Base-by-base conservation (phyloP, 1,140 invertebrate species). In the Lepidurus packardi region DNA sequence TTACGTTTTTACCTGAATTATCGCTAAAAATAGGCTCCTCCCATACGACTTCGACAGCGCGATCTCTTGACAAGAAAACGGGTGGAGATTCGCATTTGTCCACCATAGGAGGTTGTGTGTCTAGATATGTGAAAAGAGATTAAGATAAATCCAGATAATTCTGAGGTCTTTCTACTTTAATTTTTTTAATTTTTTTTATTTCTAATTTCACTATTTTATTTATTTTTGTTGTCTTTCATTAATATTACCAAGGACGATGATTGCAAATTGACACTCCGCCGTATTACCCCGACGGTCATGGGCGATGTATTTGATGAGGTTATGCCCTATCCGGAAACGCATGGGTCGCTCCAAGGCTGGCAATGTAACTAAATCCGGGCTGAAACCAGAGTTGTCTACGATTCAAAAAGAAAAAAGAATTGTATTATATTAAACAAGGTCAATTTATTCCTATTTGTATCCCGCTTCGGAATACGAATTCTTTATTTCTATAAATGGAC, bases 1-100 rank as follows among this genome's bases (percentile, higher is more conserved):
- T 83, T 0, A 88, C 81, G 0, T 83, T 81, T 45, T 84, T 80
- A 73, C 87, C 87, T 0, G 91, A 92, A 84, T 92, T 92, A 81
- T 92, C 91, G 79, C 88, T 88, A 83, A 92, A 90, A 8, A 88
- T 82, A 21, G 91, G 91, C 80, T 91, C 89, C 75, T 90, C 88
- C 90, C 90, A 92, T 7, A 83, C 83, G 1, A 88, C 84, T 43
- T 86, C 85, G 4, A 89, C 84, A 10, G 82, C 83, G 44, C 83
- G 82, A 16, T 86, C 84, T 16, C 83, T 81, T 11, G 86, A 86
- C 3, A 90, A 83, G 80, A 88, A 87, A 24, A 86, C 84, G 5
- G 87, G 85, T 2, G 90, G 90, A 79, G 88, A 88, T 8, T 88
- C 83, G 83, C 91, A 92, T 76, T 87, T 85, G 81, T 92, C 90